Base-by-base conservation (phyloP, 2,797 vertebrate species). In the Sitta carolinensis region DNA sequence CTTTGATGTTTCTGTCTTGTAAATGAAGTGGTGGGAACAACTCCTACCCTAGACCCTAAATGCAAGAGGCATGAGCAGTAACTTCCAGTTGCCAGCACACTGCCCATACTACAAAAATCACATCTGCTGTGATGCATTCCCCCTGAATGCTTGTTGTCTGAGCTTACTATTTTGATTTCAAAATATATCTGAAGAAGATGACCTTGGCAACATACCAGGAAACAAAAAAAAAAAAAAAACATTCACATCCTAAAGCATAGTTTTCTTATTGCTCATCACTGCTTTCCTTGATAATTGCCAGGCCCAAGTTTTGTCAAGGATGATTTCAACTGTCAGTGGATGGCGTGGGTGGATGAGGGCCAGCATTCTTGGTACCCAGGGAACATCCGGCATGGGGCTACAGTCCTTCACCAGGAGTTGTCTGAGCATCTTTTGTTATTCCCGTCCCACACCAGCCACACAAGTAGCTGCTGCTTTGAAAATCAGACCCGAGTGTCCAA, bases 101-200 rank as follows among this genome's bases (percentile, higher is more conserved):
- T 23, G 17, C 29, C 45, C 32, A 9, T 61, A 23, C 34, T 47
- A 61, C 72, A 90, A 79, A 82, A 70, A 70, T 82, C 57, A 59
- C 38, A 30, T 73, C 59, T 74, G 75, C 32, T 90, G 86, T 69
- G 50, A 63, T n/a, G 25, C 45, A 63, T 73, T 30, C 36, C 32
- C 57, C 78, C 13, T 19, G 11, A 80, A 94, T 70, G 50, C 52
- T 83, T 70, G 21, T 40, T 89, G 40, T 52, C 67, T 76, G 89
- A 84, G 77, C 66, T 88, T 92, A 77, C 54, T 93, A 4, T 81
- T 93, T 81, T 52, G 68, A 84, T 96, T 95, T 90, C 76, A 83
- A 81, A 85, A 78, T 21, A 14, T 55, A 63, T 79, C 85, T 91
- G 68, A 72, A 91, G 67, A 86, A 91, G 43, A 43, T 87, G 91